Evolutionary conservation across 2,113 vertebrate species (phyloP), one percentile per base, ranked within the genome.

Genomic region (Cyphomyrus plagiostoma): DNA sequence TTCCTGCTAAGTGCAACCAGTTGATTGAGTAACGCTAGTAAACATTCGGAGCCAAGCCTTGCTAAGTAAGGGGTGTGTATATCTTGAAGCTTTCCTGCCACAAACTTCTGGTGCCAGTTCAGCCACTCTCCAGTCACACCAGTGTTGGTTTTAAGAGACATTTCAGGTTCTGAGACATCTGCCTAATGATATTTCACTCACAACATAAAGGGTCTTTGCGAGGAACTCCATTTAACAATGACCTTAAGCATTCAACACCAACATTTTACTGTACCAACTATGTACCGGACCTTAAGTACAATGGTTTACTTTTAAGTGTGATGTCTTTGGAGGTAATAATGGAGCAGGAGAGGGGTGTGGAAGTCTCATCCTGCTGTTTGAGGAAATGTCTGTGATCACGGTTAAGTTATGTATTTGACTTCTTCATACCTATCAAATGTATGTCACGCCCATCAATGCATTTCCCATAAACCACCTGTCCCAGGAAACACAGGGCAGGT

Each of bases 1-100:
- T 94, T 91, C 26, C 26, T 89, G 89, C 90, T 92, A 93, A 93
- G 92, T 92, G 88, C 92, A 92, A 91, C 91, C 85, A 89, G 86
- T 90, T 86, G 62, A 89, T 92, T 93, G 91, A 93, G 91, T 58
- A 90, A 48, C 21, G 82, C 56, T 45, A 49, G 53, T 86, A 49
- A 89, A 66, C 66, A 90, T 87, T 89, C 48, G 86, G 39, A 48
- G 45, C 35, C 30, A 23, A 42, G 45, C 45, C 42, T 48, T 89
- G 45, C 19, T 86, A 70, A 66, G 52, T 11, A n/a, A 9, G 4
- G 77, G n/a, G 19, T 80, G 62, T 26, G 35, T 13, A 6, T 26
- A 46, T 42, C 53, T 46, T 3, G 45, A 17, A 30, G 46, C 10
- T 19, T 7, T 17, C n/a, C 49, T 15, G 26, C 26, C 50, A 3